A percentile compares a stretch with the other conserved stretches of the same genome.
Conservation (phyloP, 2,888 invertebrate genomes). For the Aleiodes alternator region DNA sequence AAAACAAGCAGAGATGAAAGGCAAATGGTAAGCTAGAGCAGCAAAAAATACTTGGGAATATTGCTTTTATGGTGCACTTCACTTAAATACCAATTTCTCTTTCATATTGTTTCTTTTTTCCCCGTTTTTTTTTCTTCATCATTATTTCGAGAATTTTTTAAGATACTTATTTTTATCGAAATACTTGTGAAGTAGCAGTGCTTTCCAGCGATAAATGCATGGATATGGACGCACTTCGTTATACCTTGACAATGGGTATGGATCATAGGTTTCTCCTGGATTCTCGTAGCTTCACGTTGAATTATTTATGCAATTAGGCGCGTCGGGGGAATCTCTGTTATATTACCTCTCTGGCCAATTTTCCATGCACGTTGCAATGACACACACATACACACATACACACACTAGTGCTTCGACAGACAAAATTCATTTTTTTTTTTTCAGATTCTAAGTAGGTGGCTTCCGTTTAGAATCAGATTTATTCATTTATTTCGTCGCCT, state of each 20-base stretch:
- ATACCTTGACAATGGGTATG: background rate
- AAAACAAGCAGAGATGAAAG: too few species aligned
- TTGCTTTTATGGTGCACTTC: conserved; percentile 10
- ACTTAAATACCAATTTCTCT: conserved; percentile 15
- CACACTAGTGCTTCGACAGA: background rate
- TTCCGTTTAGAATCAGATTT: too few species aligned
- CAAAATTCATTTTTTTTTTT: background rate
- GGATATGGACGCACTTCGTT: conserved; percentile 10
- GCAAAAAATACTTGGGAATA: conserved; percentile 18
- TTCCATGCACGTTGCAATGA: conserved; percentile 1
- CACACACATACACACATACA: background rate
- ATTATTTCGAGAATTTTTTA: background rate
- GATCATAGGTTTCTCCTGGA: conserved; percentile 9
- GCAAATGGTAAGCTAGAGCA: too few species aligned
- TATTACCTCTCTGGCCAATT: conserved; percentile 8
- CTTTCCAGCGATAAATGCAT: background rate
- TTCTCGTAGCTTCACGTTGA: conserved; percentile 59
- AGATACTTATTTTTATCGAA: background rate
- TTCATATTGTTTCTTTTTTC: background rate
- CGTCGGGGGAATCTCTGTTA: conserved; percentile 27
- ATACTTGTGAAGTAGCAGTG: background rate
- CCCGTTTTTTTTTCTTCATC: background rate
- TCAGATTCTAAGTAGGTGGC: too few species aligned
- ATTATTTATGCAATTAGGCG: conserved; percentile 72
- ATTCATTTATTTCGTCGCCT: too few species aligned